A percentile compares a stretch with the other conserved stretches of the same genome.
These are phyloP conservation scores for Hyperoodon ampullatus DNA, from an alignment of 2,113 vertebrate genomes.

Conservation along the genomic window DNA sequence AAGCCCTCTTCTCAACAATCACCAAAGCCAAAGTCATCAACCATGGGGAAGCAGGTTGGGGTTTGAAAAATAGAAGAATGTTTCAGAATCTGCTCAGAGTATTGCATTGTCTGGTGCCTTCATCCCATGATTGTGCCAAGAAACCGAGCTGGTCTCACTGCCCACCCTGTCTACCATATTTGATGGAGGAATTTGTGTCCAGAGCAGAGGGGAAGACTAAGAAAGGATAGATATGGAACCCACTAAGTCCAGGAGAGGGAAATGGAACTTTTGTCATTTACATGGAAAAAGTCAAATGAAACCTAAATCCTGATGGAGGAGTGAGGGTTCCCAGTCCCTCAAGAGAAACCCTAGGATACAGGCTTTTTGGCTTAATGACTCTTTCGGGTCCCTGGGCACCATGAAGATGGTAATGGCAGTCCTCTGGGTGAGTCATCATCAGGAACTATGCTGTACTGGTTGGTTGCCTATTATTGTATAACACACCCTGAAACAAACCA, in stretches of 20 bases:
- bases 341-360: conserved; percentile 6
- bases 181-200: neutral
- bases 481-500: neutral
- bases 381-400: neutral
- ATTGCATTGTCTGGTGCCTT: neutral
- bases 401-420: neutral
- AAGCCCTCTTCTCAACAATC: neutral
- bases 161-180: neutral
- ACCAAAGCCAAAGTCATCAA: neutral
- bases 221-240: neutral
- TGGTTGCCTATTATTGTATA: neutral
- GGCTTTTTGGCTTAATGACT: neutral
- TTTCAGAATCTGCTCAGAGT: conserved; percentile 24
- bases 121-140: neutral
- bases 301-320: neutral
- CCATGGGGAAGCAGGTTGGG: neutral
- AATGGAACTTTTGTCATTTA: neutral
- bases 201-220: neutral
- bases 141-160: neutral
- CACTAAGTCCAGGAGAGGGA: neutral
- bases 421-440: neutral
- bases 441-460: neutral
- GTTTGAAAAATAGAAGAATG: conserved; percentile 3
- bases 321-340: neutral
- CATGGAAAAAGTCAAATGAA: neutral